Conservation (phyloP, 2,797 vertebrate genomes). For the Odontamblyopus lacepedii region DNA sequence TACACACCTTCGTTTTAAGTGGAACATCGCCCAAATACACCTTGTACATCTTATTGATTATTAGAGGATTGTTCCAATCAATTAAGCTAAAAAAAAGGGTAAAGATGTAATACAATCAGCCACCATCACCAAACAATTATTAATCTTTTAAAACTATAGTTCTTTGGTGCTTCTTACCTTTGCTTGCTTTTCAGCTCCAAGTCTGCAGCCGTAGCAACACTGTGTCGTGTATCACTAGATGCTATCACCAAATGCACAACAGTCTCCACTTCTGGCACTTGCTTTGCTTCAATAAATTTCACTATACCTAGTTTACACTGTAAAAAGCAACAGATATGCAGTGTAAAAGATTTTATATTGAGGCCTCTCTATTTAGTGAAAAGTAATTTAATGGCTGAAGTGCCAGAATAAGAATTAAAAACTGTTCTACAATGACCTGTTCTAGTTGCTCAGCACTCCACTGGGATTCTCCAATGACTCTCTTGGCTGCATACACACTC, state of each 20-base stretch:
- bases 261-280: constrained; percentile 94
- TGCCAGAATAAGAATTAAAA: not conserved
- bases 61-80: constrained; percentile 96
- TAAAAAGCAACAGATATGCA: constrained; percentile 10
- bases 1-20: constrained; percentile 93
- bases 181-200: constrained; percentile 97
- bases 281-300: constrained; percentile 95
- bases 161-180: constrained; percentile 78
- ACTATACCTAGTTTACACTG: constrained; percentile 98
- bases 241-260: constrained; percentile 95
- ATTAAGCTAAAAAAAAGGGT: constrained; percentile 82
- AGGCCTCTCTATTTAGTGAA: not conserved
- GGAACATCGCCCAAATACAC: constrained; percentile 98
- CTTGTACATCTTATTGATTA: constrained; percentile 97
- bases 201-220: constrained; percentile 96
- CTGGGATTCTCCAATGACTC: constrained; percentile 93
- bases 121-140: not conserved
- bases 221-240: constrained; percentile 95
- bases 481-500: constrained; percentile 95
- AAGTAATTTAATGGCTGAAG: too few relatives aligned
- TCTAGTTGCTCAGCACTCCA: constrained; percentile 96
- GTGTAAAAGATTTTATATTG: not conserved
- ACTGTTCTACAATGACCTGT: constrained; percentile 78
- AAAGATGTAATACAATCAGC: not conserved
- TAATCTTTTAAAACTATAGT: not conserved